These are phyloP conservation scores for Brachyptera risi DNA, from an alignment of 2,888 invertebrate species.

Conservation along the genomic window DNA sequence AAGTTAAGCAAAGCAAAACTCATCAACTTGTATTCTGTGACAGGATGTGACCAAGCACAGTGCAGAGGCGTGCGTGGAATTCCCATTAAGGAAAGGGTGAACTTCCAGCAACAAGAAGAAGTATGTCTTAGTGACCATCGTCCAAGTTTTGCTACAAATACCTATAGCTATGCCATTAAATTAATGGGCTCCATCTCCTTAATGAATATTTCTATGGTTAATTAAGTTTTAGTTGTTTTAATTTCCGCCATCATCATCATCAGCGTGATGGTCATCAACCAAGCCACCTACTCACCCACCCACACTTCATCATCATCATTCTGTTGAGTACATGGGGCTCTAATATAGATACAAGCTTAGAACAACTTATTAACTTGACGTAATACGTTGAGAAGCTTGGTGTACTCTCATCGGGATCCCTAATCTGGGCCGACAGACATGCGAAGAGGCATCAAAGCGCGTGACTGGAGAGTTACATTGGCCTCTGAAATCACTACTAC, in stretches of 20 bases:
- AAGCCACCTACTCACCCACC: no score
- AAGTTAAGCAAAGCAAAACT: constrained; percentile 21
- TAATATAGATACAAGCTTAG: constrained; percentile 18
- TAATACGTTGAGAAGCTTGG: constrained; percentile 20
- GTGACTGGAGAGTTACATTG: constrained; percentile 24
- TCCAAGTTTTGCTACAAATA: not conserved
- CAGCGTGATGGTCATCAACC: not conserved
- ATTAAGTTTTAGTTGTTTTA: constrained; percentile 6
- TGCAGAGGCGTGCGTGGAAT: constrained; percentile 23
- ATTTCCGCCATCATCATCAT: constrained; percentile 7
- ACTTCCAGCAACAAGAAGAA: constrained; percentile 14
- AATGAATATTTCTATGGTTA: not conserved
- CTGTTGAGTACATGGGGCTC: constrained; percentile 7
- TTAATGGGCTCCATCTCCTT: not conserved
- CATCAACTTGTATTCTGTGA: constrained; percentile 27
- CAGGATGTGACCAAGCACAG: constrained; percentile 25
- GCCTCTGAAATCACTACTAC: constrained; percentile 21
- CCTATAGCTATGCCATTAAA: constrained; percentile 15
- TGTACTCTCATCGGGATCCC: constrained; percentile 20
- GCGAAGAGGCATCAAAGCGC: constrained; percentile 22
- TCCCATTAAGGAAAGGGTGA: constrained; percentile 12
- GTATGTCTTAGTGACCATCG: constrained; percentile 19
- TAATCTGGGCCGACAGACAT: constrained; percentile 29
- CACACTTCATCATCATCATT: not conserved
- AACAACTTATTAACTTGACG: constrained; percentile 27